Base-by-base conservation (phyloP, 1,140 invertebrate genomes). In the Muscidifurax raptorellus region DNA sequence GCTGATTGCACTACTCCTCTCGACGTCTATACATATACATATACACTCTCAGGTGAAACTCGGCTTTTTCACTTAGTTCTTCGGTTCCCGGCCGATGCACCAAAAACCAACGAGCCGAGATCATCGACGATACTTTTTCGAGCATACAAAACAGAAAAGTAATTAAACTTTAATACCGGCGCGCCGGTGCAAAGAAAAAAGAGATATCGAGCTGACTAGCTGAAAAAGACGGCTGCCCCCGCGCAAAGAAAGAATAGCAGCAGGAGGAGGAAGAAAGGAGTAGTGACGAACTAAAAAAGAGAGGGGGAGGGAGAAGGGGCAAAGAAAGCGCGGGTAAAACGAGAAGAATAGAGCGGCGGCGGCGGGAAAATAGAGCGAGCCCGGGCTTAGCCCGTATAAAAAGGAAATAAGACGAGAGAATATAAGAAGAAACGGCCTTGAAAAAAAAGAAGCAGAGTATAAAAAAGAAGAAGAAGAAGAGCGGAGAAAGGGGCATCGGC, bases 1-100 rank as follows among this genome's bases (percentile, higher is more conserved):
- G 90, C 88, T 91, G 90, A 90, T 91, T 91, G 89, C 89, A 88
- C 86, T 88, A 86, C 89, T 89, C 22, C 28, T 59, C 7, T 66
- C 9, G 22, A 76, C 15, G 44, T 13, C 1, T 3, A 59, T 6
- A 0, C 52, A 0, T 59, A 22, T 22, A 15, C 2, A 22, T 22
- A 22, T 59, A 15, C 52, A 59, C 52, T 52, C 18, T 18, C 47
- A 22, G 47, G 47, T 52, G 44, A 2, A 52, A 52, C 47, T 18
- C 9, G 9, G 47, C 13, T 5, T 18, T 18, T 52, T 13, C 13
- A 12, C n/a, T n/a, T n/a, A n/a, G n/a, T n/a, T n/a, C n/a, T 47
- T 47, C 7, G 44, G 1, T 47, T 13, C 47, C 47, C 18, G 52
- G 5, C 22, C 4, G 18, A 59, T 22, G 52, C 18, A 59, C 52